Conservation (phyloP, 2,797 vertebrate species). For the Lithobates pipiens region DNA sequence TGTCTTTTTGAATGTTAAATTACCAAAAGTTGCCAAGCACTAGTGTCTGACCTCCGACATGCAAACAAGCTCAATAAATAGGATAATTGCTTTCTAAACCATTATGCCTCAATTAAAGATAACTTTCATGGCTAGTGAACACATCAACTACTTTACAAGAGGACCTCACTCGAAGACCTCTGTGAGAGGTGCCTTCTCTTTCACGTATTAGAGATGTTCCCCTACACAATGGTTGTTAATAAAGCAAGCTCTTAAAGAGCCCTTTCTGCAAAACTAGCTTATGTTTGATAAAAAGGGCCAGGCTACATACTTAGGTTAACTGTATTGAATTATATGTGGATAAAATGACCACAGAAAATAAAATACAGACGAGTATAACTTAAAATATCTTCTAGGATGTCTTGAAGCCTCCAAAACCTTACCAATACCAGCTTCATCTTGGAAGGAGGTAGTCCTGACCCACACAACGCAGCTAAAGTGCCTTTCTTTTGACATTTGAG, state of each 20-base stretch:
- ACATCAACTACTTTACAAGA: conserved; percentile 66
- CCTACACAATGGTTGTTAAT: background rate
- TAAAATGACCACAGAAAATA: no score
- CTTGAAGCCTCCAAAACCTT: no score
- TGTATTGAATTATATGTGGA: no score
- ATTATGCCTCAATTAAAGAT: conserved; percentile 65
- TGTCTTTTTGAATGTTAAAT: conserved; percentile 51
- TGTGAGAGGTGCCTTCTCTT: conserved; percentile 36
- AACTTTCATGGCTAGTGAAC: conserved; percentile 60
- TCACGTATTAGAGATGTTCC: background rate
- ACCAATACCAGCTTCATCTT: no score
- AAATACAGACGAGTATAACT: no score
- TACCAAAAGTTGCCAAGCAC: conserved; percentile 67
- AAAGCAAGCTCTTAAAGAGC: conserved; percentile 10
- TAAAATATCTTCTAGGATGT: no score
- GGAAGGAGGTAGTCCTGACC: no score
- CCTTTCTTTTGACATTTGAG: no score
- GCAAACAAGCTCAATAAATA: conserved; percentile 72
- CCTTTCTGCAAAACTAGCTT: background rate
- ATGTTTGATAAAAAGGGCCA: background rate
- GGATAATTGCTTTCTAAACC: conserved; percentile 71
- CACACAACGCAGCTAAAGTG: no score
- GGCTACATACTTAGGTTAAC: no score
- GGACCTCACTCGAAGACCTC: conserved; percentile 82
- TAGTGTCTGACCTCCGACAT: conserved; percentile 73